A percentile compares a stretch with the other conserved stretches of the same genome.
phyloP scores from a whole-genome alignment of 2,888 invertebrate genomes.

The Deilephila porcellus region DNA sequence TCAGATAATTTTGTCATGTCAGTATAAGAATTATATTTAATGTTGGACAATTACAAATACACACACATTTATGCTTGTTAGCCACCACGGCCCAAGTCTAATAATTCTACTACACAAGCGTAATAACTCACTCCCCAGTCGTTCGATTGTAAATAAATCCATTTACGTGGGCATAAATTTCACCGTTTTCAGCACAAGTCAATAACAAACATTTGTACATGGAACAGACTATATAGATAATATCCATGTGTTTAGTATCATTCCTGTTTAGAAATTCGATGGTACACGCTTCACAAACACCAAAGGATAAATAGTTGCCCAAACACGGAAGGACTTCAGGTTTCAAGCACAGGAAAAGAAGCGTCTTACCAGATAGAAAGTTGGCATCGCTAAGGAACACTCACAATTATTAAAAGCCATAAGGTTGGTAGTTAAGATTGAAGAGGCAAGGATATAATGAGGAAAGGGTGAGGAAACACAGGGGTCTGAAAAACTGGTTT shows the following conservation, averaged over 20 bases:
- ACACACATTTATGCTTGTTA: not conserved
- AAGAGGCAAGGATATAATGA: too few species aligned
- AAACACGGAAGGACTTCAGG: too few species aligned
- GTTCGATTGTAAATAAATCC: slow-evolving; percentile 10
- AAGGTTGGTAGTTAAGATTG: too few species aligned
- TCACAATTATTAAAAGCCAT: too few species aligned
- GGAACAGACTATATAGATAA: slow-evolving; percentile 8
- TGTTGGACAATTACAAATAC: too few species aligned
- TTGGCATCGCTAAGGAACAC: too few species aligned
- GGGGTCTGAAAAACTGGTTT: too few species aligned
- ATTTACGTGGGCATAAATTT: slow-evolving; percentile 23
- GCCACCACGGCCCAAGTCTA: not conserved
- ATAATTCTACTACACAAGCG: slow-evolving; percentile 17
- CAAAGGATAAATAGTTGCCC: not conserved
- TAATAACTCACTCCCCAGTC: slow-evolving; percentile 32
- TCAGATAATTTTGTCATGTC: not conserved
- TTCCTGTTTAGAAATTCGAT: slow-evolving; percentile 33
- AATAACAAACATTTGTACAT: slow-evolving; percentile 22
- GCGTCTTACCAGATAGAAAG: too few species aligned
- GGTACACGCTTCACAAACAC: not conserved
- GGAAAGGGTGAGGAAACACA: too few species aligned
- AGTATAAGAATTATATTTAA: not conserved
- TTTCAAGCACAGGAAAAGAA: too few species aligned
- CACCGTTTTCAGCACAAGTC: not conserved
- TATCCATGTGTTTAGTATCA: slow-evolving; percentile 39